Evolutionary conservation across 2,113 vertebrate genomes (phyloP).

Genomic region (Syrrhaptes paradoxus): DNA sequence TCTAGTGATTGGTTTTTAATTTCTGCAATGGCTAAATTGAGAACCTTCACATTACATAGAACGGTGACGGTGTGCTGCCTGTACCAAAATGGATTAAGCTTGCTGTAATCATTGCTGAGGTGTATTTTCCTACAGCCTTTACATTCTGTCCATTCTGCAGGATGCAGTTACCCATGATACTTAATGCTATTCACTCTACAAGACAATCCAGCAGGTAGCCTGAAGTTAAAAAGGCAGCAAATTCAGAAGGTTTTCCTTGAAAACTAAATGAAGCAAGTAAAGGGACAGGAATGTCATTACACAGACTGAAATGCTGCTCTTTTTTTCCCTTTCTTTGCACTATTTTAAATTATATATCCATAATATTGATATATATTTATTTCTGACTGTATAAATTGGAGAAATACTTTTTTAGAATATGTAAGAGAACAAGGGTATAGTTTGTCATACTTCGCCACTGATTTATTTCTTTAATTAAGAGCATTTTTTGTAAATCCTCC

Average conservation of each 20-base stretch:
- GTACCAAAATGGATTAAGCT: slow-evolving; percentile 9
- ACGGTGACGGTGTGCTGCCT: neutral
- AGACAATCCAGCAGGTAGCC: neutral
- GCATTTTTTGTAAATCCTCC: neutral
- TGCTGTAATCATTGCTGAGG: neutral
- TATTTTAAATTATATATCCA: neutral
- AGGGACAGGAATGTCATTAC: neutral
- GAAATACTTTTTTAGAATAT: neutral
- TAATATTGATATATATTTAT: neutral
- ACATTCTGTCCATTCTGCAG: neutral
- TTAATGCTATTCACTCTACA: neutral
- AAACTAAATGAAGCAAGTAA: neutral
- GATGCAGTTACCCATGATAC: neutral
- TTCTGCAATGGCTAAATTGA: neutral
- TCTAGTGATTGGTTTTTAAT: neutral
- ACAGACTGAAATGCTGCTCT: neutral
- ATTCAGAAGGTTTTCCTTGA: neutral
- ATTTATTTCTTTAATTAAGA: neutral
- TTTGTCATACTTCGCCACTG: neutral
- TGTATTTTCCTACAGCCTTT: neutral
- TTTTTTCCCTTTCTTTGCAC: neutral
- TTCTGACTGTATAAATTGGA: neutral
- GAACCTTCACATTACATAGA: neutral
- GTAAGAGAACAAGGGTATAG: neutral
- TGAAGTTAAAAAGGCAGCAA: neutral